phyloP scores from a whole-genome alignment of 2,888 invertebrate species.

The Onchidella celtica region DNA sequence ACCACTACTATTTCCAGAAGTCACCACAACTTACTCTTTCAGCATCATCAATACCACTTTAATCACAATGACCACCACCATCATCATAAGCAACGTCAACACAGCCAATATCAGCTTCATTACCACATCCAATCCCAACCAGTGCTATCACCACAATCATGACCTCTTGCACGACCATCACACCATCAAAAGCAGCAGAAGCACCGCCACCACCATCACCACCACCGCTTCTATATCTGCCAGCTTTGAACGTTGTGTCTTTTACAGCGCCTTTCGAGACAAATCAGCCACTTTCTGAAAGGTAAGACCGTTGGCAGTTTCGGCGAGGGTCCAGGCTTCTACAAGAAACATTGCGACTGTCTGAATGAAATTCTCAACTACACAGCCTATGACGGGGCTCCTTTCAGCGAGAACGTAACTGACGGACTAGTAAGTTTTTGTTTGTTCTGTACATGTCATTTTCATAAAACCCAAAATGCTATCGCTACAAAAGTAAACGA shows the following conservation, averaged over 20 bases:
- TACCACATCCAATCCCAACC: too few species aligned
- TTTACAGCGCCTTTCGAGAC: constrained; percentile 48
- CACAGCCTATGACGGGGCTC: not conserved
- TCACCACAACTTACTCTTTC: too few species aligned
- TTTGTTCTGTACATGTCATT: too few species aligned
- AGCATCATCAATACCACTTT: too few species aligned
- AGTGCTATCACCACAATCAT: not conserved
- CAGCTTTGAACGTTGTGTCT: not conserved
- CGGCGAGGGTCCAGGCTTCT: constrained; percentile 62
- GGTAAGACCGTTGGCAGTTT: constrained; percentile 59
- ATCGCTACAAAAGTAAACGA: too few species aligned
- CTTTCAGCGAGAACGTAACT: not conserved
- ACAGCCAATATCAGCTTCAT: too few species aligned
- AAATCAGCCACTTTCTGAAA: constrained; percentile 51
- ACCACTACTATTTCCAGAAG: too few species aligned
- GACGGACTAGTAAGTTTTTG: not conserved
- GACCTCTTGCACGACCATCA: too few species aligned
- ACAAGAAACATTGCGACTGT: constrained; percentile 56
- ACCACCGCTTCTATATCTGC: not conserved
- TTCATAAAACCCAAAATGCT: too few species aligned
- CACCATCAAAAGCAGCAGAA: too few species aligned
- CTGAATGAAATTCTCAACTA: not conserved
- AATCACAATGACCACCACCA: not conserved
- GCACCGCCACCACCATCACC: too few species aligned
- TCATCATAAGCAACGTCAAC: not conserved